Percentiles rank a stretch among this genome's conserved stretches.
Evolutionary conservation across 1,140 invertebrate species (phyloP).

Genomic region (Caenorhabditis inopinata): DNA sequence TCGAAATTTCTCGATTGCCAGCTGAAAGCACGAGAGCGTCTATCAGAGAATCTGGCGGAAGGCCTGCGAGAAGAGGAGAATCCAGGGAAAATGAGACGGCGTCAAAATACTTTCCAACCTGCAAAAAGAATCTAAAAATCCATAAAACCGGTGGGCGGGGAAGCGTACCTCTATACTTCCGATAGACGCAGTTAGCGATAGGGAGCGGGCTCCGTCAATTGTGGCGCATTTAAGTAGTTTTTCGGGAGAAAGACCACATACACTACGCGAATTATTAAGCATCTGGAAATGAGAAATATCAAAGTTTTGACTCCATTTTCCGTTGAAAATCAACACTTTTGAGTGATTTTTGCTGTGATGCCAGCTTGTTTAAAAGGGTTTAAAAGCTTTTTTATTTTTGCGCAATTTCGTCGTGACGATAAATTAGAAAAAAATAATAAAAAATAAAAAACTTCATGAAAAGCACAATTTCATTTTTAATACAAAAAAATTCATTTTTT

Average conservation of each 20-base stretch:
- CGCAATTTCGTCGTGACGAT: no score
- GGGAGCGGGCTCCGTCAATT: conserved; percentile 56
- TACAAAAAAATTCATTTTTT: no score
- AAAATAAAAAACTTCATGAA: no score
- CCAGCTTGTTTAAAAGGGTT: no score
- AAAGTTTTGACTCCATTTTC: not conserved
- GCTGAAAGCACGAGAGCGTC: conserved; percentile 57
- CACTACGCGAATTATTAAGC: conserved; percentile 56
- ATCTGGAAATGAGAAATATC: conserved; percentile 48
- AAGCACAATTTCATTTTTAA: no score
- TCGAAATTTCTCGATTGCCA: conserved; percentile 55
- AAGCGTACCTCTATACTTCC: conserved; percentile 47
- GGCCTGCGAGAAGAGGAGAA: conserved; percentile 14
- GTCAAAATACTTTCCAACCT: conserved; percentile 39
- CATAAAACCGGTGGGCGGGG: not conserved
- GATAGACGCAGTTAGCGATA: conserved; percentile 44
- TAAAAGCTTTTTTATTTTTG: no score
- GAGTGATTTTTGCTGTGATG: no score
- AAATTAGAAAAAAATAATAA: no score
- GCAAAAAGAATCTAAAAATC: conserved; percentile 50
- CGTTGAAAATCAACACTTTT: no score
- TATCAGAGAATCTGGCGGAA: conserved; percentile 35
- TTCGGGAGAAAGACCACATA: conserved; percentile 49
- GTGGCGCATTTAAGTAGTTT: conserved; percentile 57
- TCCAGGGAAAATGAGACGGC: not conserved